Conservation (phyloP, 2,888 invertebrate genomes). For the Plagodis dolabraria region DNA sequence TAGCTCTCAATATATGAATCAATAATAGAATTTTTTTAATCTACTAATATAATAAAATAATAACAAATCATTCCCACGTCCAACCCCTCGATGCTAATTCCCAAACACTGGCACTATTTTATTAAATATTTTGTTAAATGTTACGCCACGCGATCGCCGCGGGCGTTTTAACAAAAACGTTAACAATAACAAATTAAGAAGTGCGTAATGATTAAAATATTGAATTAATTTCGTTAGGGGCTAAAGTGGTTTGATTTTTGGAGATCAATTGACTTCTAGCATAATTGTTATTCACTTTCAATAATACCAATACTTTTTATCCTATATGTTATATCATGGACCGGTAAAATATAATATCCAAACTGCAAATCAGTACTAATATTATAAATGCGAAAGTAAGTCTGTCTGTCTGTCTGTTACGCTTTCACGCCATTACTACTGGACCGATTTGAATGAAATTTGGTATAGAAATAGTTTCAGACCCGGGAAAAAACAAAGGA, state of each 20-base stretch:
- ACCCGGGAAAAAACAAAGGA: too few relatives aligned
- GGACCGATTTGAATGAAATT: too few relatives aligned
- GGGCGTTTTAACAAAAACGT: slow-evolving; percentile 61
- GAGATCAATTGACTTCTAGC: slow-evolving; percentile 35
- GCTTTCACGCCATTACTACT: too few relatives aligned
- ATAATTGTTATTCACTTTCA: too few relatives aligned
- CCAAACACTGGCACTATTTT: slow-evolving; percentile 56
- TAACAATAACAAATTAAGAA: slow-evolving; percentile 63
- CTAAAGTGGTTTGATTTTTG: slow-evolving; percentile 41
- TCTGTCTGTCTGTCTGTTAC: too few relatives aligned
- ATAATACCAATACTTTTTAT: too few relatives aligned
- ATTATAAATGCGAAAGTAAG: too few relatives aligned
- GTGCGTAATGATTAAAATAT: slow-evolving; percentile 75
- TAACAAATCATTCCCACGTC: slow-evolving; percentile 36
- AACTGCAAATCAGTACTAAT: too few relatives aligned
- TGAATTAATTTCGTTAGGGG: slow-evolving; percentile 38
- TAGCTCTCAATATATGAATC: neutral
- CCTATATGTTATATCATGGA: too few relatives aligned
- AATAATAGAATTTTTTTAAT: too few relatives aligned
- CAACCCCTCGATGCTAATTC: slow-evolving; percentile 58
- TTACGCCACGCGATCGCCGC: slow-evolving; percentile 73
- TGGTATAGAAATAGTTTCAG: too few relatives aligned
- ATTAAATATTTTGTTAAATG: slow-evolving; percentile 62
- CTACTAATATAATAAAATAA: slow-evolving; percentile 2
- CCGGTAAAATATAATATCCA: too few relatives aligned